Evolutionary conservation across 2,797 vertebrate species (phyloP), one percentile per base, ranked within the genome.

Genomic region (Carcharodon carcharias): DNA sequence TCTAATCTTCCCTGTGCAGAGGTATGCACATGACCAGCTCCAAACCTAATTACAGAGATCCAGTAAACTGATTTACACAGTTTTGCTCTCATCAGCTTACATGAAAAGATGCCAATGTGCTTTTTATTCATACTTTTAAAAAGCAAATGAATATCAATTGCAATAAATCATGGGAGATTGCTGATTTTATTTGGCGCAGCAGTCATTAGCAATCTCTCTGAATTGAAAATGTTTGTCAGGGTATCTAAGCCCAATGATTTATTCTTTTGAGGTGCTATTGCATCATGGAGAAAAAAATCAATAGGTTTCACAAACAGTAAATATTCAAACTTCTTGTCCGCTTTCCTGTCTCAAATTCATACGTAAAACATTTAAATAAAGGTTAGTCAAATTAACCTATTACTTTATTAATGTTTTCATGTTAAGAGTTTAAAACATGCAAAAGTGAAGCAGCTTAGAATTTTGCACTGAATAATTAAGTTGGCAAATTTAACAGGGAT

Each of bases 21-120:
- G 54, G 31, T 95, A 73, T 73, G 69, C 69, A 77, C 69, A 73
- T 73, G 69, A n/a, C 67, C 94, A 95, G 69, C 45, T 73, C 94
- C 67, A 95, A 73, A 77, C 69, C 69, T 65, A 95, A 73, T 95
- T 95, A 77, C 23, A 73, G 50, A 54, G 28, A 1, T 69, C 28
- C 94, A 95, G 28, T 95, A 58, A 77, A 69, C 45, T 56, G 94
- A 73, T 31, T 56, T 95, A 35, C 45, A 73, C 67, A 95, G 45
- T 26, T 69, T 77, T 77, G 67, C 11, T 95, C 4, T 73, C 94
- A 77, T 35, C 12, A 1, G 77, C 67, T 73, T 95, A 71, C 14
- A n/a, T 31, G 28, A 56, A 95, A 95, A 95, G 40, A 56, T 95
- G 69, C 67, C 28, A 95, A 21, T 95, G 69, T 28, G 12, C 94